phyloP scores from a whole-genome alignment of 2,797 vertebrate genomes.

The Dermochelys coriacea region DNA sequence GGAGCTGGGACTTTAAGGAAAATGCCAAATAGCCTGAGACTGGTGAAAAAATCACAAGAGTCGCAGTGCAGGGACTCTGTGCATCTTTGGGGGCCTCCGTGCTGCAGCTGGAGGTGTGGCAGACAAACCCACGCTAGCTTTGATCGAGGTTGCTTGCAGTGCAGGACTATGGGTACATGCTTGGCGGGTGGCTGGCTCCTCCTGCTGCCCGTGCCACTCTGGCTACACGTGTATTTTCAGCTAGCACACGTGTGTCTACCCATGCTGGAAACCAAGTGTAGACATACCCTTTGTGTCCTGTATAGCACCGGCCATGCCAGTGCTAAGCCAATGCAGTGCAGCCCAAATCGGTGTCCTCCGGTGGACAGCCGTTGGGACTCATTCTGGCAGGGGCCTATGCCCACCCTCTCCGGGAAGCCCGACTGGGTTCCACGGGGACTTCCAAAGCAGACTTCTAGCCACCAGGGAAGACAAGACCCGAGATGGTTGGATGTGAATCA shows the following conservation, averaged over 20 bases:
- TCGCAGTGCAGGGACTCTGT: too few species aligned
- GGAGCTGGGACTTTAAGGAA: conserved; percentile 7
- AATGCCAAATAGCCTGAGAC: too few species aligned
- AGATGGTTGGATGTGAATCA: conserved; percentile 58
- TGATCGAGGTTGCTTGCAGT: too few species aligned
- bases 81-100: too few species aligned
- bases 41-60: neutral
- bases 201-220: too few species aligned
- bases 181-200: neutral
- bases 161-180: neutral
- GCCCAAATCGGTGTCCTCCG: rapidly evolving
- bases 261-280: too few species aligned
- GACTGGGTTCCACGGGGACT: neutral
- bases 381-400: neutral
- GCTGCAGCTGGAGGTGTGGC: neutral
- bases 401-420: neutral
- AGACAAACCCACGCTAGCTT: too few species aligned
- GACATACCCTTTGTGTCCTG: neutral
- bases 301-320: too few species aligned
- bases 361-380: neutral
- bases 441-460: neutral
- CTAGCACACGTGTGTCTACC: too few species aligned
- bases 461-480: conserved; percentile 48
- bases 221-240: neutral
- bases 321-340: neutral